These are phyloP conservation scores for Drosophila murphyi DNA, from an alignment of 1,140 invertebrate genomes.

Conservation along the genomic window DNA sequence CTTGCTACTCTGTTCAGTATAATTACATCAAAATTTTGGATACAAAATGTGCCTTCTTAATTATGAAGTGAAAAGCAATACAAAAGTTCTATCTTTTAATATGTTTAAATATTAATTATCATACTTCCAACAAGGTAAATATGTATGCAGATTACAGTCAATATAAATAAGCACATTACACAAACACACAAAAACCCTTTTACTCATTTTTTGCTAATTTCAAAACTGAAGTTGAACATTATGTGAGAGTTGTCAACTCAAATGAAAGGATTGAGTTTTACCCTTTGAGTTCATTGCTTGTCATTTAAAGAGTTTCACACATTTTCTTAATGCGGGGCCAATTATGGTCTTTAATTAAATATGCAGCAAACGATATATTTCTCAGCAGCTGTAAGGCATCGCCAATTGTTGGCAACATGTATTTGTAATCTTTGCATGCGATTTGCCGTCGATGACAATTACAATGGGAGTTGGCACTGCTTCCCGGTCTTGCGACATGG, in stretches of 20 bases:
- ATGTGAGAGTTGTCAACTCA: neutral
- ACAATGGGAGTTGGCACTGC: slow-evolving; percentile 27
- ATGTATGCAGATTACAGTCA: too few relatives aligned
- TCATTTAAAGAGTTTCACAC: slow-evolving; percentile 53
- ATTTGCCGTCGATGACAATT: slow-evolving; percentile 47
- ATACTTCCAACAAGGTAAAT: too few relatives aligned
- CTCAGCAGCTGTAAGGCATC: slow-evolving; percentile 32
- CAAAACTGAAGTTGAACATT: neutral
- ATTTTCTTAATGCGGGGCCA: slow-evolving; percentile 53
- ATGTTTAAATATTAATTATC: too few relatives aligned
- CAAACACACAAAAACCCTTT: too few relatives aligned
- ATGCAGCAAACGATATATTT: slow-evolving; percentile 40
- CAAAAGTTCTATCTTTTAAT: too few relatives aligned
- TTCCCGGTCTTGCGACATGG: slow-evolving; percentile 24
- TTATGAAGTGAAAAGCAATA: too few relatives aligned
- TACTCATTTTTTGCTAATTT: too few relatives aligned
- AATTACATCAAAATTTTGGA: too few relatives aligned
- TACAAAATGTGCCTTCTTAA: too few relatives aligned
- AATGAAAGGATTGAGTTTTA: slow-evolving; percentile 27
- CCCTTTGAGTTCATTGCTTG: slow-evolving; percentile 49
- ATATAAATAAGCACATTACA: too few relatives aligned
- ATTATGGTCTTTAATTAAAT: slow-evolving; percentile 63
- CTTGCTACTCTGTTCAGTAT: too few relatives aligned
- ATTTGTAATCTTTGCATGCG: slow-evolving; percentile 54
- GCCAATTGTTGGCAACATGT: slow-evolving; percentile 28